phyloP scores from a whole-genome alignment of 2,113 vertebrate genomes.

The Emydocephalus ijimae region DNA sequence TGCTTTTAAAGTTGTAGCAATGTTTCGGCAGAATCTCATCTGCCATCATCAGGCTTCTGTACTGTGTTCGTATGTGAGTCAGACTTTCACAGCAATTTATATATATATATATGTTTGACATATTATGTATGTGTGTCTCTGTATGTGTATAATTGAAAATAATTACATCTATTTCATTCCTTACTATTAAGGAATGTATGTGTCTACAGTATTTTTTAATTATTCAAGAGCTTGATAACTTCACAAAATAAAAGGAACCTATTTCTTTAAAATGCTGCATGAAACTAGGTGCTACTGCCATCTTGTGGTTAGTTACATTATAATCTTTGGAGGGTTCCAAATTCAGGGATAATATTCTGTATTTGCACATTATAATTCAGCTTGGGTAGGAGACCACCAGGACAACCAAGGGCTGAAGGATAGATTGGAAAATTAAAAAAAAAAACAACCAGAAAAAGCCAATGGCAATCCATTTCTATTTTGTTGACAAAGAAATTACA shows the following conservation, averaged over 20 bases:
- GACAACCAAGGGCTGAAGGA: not conserved
- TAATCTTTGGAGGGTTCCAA: not conserved
- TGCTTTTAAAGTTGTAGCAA: no score
- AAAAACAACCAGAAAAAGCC: not conserved
- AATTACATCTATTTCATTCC: not conserved
- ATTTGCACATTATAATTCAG: not conserved
- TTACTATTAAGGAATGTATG: not conserved
- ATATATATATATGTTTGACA: no score
- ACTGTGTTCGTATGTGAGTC: no score
- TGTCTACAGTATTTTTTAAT: no score
- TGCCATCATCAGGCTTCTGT: no score
- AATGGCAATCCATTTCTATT: not conserved
- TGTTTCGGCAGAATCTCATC: no score
- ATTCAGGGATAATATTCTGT: not conserved
- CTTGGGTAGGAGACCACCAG: accelerated
- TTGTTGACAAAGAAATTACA: not conserved
- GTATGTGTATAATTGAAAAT: no score
- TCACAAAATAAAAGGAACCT: not conserved
- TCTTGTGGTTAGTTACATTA: conserved; percentile 31
- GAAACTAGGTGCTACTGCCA: conserved; percentile 42
- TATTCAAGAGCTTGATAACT: not conserved
- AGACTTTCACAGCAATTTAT: no score
- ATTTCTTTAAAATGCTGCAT: accelerated
- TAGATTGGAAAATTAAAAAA: not conserved
- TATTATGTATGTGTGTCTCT: no score